Base-by-base conservation (phyloP, 2,888 invertebrate species). In the Pemphredon lugubris region DNA sequence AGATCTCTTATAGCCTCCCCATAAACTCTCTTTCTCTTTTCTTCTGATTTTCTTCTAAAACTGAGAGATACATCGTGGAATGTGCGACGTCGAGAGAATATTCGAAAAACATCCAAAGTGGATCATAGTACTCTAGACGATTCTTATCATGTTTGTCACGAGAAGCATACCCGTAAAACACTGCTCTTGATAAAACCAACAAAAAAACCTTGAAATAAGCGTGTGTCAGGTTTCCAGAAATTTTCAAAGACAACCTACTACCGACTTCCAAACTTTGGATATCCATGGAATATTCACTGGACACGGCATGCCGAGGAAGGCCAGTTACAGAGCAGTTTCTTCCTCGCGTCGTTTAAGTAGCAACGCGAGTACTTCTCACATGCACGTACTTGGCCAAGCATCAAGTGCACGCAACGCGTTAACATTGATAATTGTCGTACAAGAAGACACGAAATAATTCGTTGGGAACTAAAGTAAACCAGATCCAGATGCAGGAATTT, bases 1-100 rank as follows among this genome's bases (percentile, higher is more conserved):
- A 75, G 64, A 75, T 67, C 71, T 67, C 59, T 67, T 59, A 51
- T 71, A 59, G 67, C 66, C 64, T 48, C 68, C 66, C 72, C 26
- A 50, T 64, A 59, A 57, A 66, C 42, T 60, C 50, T 47, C 26
- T 57, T 42, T 57, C 23, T 44, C 39, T 44, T 47, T 48, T 59
- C 40, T 20, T 30, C 55, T 42, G 40, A 48, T 60, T 53, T 55
- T 68, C 32, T 21, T 39, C 53, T 57, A 70, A 57, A 70, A 57
- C 34, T 23, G 70, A 48, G 40, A 26, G 18, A 50, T 68, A 57
- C 42, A 20, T 13, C 42, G 13, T 23, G 45, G 18, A 23, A 34
- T 37, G 11, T 5, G 16, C 18, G 1, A 30, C 26, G 58, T 48
- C 20, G 50, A 21, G 50, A 1, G 42, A 57, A 57, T 23, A 42